Conservation (phyloP, 2,113 vertebrate species). For the Natator depressus region DNA sequence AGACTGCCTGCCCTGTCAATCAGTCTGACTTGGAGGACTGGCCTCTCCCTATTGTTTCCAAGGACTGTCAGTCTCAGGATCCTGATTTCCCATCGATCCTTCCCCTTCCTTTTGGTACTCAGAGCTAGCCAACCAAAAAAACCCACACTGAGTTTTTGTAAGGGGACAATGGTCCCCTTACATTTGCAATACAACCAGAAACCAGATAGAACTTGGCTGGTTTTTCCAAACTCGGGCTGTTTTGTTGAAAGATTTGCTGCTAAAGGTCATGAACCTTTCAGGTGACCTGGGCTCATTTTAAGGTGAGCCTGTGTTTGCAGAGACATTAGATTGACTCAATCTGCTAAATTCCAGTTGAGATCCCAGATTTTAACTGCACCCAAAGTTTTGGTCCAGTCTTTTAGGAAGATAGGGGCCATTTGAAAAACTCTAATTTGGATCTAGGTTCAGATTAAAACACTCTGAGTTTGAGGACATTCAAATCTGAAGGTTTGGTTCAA, state of each 20-base stretch:
- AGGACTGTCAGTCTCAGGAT: too few relatives aligned
- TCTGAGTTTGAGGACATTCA: not conserved
- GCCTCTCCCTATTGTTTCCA: too few relatives aligned
- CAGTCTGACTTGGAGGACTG: too few relatives aligned
- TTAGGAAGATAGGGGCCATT: accelerated
- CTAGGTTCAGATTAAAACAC: not conserved
- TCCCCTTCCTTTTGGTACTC: too few relatives aligned
- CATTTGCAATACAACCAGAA: not conserved
- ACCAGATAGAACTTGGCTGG: not conserved
- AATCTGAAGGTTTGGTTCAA: not conserved
- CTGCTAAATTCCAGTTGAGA: not conserved
- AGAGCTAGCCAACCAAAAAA: too few relatives aligned
- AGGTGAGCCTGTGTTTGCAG: not conserved
- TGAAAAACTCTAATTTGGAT: not conserved
- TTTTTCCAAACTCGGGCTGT: not conserved
- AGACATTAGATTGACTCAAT: not conserved
- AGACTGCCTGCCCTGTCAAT: too few relatives aligned
- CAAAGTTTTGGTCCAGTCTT: not conserved
- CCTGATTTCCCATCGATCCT: too few relatives aligned
- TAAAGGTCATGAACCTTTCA: not conserved
- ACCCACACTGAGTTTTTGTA: too few relatives aligned
- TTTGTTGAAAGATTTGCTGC: not conserved
- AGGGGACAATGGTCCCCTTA: not conserved
- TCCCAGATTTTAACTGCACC: not conserved
- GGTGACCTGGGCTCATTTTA: not conserved